phyloP scores from a whole-genome alignment of 1,140 invertebrate species.

The Drosophila aff. region DNA sequence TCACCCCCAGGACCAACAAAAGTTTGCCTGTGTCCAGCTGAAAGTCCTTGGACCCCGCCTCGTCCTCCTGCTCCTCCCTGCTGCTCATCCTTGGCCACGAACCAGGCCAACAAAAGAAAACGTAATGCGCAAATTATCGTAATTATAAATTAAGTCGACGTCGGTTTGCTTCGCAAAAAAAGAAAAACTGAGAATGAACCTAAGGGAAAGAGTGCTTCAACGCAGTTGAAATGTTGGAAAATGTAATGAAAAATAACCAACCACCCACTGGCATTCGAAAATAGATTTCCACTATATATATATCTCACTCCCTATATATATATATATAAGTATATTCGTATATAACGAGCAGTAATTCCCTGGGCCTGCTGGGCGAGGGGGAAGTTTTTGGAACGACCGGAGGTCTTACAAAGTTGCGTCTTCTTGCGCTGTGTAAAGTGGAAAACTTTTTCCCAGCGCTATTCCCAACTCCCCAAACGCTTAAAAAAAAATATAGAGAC shows the following conservation, averaged over 20 bases:
- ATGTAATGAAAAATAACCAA: slow-evolving; percentile 76
- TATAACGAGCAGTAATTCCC: slow-evolving; percentile 47
- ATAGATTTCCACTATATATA: slow-evolving; percentile 75
- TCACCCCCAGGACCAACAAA: slow-evolving; percentile 39
- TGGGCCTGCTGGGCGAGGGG: slow-evolving; percentile 10
- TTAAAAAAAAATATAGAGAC: slow-evolving; percentile 13
- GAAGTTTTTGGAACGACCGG: slow-evolving; percentile 37
- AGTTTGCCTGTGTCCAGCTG: slow-evolving; percentile 41
- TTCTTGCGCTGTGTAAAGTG: slow-evolving; percentile 66
- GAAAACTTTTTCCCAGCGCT: slow-evolving; percentile 66
- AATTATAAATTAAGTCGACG: slow-evolving; percentile 84
- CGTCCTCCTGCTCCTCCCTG: background rate
- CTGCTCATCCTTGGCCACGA: background rate
- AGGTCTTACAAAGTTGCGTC: slow-evolving; percentile 49
- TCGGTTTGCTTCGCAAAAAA: slow-evolving; percentile 43
- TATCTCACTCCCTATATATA: background rate
- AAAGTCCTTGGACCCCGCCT: background rate
- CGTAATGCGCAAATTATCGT: slow-evolving; percentile 83
- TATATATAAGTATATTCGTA: slow-evolving; percentile 21
- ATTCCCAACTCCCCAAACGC: slow-evolving; percentile 19
- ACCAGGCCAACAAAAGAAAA: slow-evolving; percentile 76
- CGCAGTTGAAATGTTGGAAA: slow-evolving; percentile 38
- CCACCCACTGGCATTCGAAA: slow-evolving; percentile 71
- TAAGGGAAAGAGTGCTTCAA: slow-evolving; percentile 1
- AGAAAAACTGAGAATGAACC: background rate